Evolutionary conservation across 2,113 vertebrate genomes (phyloP).

Genomic region (Melanerpes aurifrons): DNA sequence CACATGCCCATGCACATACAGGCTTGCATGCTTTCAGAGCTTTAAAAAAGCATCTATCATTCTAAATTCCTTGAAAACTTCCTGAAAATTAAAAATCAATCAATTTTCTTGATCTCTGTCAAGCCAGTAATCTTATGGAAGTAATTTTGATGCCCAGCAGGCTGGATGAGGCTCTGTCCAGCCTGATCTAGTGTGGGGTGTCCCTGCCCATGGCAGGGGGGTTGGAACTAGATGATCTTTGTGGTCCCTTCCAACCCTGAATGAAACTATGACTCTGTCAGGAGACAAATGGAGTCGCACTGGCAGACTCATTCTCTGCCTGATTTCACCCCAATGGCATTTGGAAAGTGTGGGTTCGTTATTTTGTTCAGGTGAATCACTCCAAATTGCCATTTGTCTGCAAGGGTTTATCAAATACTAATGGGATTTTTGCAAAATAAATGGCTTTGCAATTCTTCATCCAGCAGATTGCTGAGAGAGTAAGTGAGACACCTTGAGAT

Average conservation of each 20-base stretch:
- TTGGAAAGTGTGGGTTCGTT: neutral
- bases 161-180: too few relatives aligned
- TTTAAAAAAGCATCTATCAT: neutral
- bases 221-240: too few relatives aligned
- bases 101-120: neutral
- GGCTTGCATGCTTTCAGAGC: accelerated
- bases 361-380: constrained; percentile 60
- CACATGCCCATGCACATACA: neutral
- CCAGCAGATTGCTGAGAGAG: constrained; percentile 21
- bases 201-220: too few relatives aligned
- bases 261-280: too few relatives aligned
- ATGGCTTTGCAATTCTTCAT: constrained; percentile 20
- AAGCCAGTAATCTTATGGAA: neutral
- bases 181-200: too few relatives aligned
- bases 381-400: constrained; percentile 35
- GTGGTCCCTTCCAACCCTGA: too few relatives aligned
- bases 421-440: constrained; percentile 52
- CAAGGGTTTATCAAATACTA: constrained; percentile 41
- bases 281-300: constrained; percentile 32
- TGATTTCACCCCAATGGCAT: constrained; percentile 53
- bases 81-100: constrained; percentile 38
- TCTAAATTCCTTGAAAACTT: constrained; percentile 6
- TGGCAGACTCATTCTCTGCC: constrained; percentile 56
- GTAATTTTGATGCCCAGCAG: neutral
- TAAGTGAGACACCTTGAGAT: neutral